Evolutionary conservation across 2,888 invertebrate genomes (phyloP).

Genomic region (Chaetogeoica ovagalla): DNA sequence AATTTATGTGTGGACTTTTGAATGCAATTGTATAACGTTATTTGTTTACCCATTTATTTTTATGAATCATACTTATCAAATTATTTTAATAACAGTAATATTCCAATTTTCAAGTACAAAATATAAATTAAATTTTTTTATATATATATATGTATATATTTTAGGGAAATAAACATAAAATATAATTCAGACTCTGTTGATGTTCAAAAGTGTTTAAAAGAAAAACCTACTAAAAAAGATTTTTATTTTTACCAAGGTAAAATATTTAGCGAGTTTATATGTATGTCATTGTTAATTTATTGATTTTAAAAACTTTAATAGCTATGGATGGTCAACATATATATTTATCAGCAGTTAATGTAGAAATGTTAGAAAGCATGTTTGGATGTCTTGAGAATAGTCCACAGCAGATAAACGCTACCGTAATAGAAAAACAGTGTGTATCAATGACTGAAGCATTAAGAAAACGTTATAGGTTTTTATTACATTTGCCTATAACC

Average conservation of each 20-base stretch:
- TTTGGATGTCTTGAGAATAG: slow-evolving; percentile 81
- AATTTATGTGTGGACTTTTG: not conserved
- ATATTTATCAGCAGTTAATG: slow-evolving; percentile 87
- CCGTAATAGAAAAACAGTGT: slow-evolving; percentile 84
- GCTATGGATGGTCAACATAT: slow-evolving; percentile 90
- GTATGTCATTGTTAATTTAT: not conserved
- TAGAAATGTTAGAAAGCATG: slow-evolving; percentile 82
- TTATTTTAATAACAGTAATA: too few species aligned
- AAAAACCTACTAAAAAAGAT: slow-evolving; percentile 42
- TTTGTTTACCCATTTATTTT: not conserved
- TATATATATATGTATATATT: too few species aligned
- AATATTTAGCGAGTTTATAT: slow-evolving; percentile 8
- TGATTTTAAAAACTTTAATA: slow-evolving; percentile 61
- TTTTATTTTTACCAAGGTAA: slow-evolving; percentile 49
- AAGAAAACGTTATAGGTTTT: slow-evolving; percentile 73
- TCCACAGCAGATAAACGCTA: slow-evolving; percentile 74
- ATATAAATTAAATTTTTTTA: not conserved
- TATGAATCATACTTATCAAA: not conserved
- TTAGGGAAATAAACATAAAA: slow-evolving; percentile 3
- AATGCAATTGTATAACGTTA: not conserved
- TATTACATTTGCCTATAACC: slow-evolving; percentile 86
- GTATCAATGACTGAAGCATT: slow-evolving; percentile 83
- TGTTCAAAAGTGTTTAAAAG: not conserved
- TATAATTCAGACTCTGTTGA: not conserved
- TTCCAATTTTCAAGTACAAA: too few species aligned